These are phyloP conservation scores for Spodoptera litura DNA, from an alignment of 1,140 invertebrate genomes.

Conservation along the genomic window DNA sequence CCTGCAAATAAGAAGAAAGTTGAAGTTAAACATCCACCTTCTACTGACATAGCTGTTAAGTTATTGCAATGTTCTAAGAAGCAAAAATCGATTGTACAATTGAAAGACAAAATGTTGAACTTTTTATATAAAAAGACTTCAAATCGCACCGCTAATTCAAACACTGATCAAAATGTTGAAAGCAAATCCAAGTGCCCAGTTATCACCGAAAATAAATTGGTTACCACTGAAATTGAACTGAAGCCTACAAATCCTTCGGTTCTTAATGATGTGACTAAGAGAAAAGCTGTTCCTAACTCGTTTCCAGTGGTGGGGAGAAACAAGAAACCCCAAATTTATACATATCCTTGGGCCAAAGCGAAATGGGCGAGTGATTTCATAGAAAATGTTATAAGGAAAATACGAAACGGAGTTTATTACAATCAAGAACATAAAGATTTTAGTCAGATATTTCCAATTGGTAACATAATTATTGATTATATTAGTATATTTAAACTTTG, in stretches of 20 bases:
- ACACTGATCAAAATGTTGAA: slow-evolving; percentile 1
- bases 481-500: too few relatives aligned
- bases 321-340: slow-evolving; percentile 1
- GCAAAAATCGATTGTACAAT: slow-evolving; percentile 59
- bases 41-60: slow-evolving; percentile 1
- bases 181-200: not conserved
- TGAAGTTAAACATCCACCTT: slow-evolving; percentile 23
- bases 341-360: slow-evolving; percentile 61
- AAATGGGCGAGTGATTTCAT: slow-evolving; percentile 76
- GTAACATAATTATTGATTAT: slow-evolving; percentile 20
- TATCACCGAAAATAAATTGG: not conserved
- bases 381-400: slow-evolving; percentile 75
- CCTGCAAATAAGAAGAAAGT: slow-evolving; percentile 42
- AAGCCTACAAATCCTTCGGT: not conserved
- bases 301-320: not conserved
- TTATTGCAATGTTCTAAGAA: slow-evolving; percentile 44
- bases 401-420: slow-evolving; percentile 74
- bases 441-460: slow-evolving; percentile 40
- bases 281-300: not conserved
- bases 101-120: slow-evolving; percentile 72
- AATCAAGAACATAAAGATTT: slow-evolving; percentile 58
- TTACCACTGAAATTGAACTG: not conserved
- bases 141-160: slow-evolving; percentile 32
- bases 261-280: not conserved
- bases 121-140: slow-evolving; percentile 65